Evolutionary conservation across 2,113 vertebrate species (phyloP).

Genomic region (Pelvicachromis taeniatus): DNA sequence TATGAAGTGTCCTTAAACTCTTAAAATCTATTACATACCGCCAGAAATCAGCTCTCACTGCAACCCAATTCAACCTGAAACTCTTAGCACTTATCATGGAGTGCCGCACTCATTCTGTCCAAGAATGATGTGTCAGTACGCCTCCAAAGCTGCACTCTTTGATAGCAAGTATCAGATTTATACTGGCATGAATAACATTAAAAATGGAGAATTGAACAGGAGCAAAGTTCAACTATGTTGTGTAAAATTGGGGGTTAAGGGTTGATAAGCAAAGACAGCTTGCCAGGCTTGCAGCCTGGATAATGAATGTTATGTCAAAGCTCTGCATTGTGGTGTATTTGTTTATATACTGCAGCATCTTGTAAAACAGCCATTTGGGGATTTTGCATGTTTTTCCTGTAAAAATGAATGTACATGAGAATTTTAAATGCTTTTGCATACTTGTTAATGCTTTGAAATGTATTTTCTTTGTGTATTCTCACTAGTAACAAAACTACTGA

Average conservation of each 20-base stretch:
- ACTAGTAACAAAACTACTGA: slow-evolving; percentile 56
- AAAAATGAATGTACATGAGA: neutral
- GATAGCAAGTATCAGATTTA: neutral
- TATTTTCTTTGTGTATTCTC: neutral
- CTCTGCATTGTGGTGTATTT: neutral
- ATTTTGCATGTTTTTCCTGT: neutral
- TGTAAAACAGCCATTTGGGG: neutral
- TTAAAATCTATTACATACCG: neutral
- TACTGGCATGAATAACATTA: neutral
- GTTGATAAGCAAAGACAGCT: slow-evolving; percentile 1
- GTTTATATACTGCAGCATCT: neutral
- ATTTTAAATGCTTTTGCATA: slow-evolving; percentile 1
- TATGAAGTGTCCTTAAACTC: neutral
- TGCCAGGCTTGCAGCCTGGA: neutral
- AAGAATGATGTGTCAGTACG: neutral
- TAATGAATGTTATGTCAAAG: neutral
- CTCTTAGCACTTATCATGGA: neutral
- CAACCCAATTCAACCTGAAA: neutral
- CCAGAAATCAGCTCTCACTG: neutral
- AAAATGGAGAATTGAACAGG: neutral
- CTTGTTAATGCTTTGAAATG: neutral
- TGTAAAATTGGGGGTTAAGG: neutral
- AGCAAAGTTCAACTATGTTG: neutral
- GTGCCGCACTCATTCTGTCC: neutral
- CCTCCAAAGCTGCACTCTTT: neutral